Evolutionary conservation across 1,140 invertebrate genomes (phyloP), one percentile per base, ranked within the genome.

Genomic region (Zaprionus tsacasi): DNA sequence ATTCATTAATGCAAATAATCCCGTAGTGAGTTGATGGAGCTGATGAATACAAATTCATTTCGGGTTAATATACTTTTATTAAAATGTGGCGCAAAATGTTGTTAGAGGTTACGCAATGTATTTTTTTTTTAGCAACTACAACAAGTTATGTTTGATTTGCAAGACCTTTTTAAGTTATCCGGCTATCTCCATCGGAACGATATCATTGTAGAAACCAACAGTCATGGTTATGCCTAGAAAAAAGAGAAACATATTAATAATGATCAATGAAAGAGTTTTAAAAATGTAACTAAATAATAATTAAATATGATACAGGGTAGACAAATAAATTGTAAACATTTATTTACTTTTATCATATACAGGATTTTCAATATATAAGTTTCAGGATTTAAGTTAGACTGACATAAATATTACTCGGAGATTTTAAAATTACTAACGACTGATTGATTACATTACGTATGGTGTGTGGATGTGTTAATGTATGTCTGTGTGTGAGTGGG

Each of bases 271-370:
- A 43, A 38, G 11, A 63, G 21, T 25, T 43, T 7, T 21, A 61
- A 38, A 30, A 33, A 36, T 25, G 12, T 35, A 35, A 50, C 5
- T n/a, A 45, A 45, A 45, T 15, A 50, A 50, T 50, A 50, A 50
- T 50, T 3, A 17, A 60, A 25, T 33, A 17, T 12, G 25, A 33
- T n/a, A 11, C 59, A 55, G 15, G 13, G 43, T 8, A 21, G 35
- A 38, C 59, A 48, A 56, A 38, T 77, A 69, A 76, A 77, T 87
- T 88, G 80, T 77, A 87, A 88, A 88, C 76, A 87, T 87, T 87
- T 79, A 82, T 87, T 86, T 68, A 66, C 70, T 73, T 56, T 52
- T 56, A 65, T 83, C 77, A 77, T 79, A 74, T 83, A 83, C 69
- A 81, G 50, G 33, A 33, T 73, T 55, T 73, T 45, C 35, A 40